Conservation (phyloP, 2,113 vertebrate genomes). For the Nestor notabilis region DNA sequence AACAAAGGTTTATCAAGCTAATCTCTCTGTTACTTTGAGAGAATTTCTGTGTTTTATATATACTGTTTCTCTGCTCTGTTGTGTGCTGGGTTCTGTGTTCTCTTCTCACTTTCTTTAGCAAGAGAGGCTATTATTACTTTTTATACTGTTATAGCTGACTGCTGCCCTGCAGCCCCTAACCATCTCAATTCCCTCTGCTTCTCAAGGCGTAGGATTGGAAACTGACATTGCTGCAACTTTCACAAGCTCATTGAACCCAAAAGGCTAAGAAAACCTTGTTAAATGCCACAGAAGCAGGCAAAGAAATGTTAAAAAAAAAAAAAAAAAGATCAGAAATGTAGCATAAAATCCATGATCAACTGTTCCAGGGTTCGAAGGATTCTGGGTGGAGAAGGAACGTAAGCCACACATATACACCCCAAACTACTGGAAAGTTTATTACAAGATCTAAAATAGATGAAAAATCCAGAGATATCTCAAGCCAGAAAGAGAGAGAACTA, state of each 20-base stretch:
- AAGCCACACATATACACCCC: no score
- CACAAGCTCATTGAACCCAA: slow-evolving; percentile 59
- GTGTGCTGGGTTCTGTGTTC: slow-evolving; percentile 44
- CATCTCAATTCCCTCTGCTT: slow-evolving; percentile 51
- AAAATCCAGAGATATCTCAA: no score
- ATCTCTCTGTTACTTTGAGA: slow-evolving; percentile 31
- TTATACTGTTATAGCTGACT: slow-evolving; percentile 50
- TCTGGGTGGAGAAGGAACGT: no score
- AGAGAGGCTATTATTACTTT: slow-evolving; percentile 53
- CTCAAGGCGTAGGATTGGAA: slow-evolving; percentile 61
- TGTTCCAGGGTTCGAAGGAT: no score
- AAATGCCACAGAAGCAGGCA: slow-evolving; percentile 12
- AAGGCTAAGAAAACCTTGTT: slow-evolving; percentile 64
- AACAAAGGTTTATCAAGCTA: background rate
- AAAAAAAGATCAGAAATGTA: background rate
- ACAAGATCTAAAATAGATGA: no score
- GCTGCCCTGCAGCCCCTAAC: slow-evolving; percentile 54
- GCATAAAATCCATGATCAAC: background rate
- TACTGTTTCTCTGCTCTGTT: slow-evolving; percentile 34
- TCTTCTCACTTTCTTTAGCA: slow-evolving; percentile 23
- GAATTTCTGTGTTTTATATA: slow-evolving; percentile 13
- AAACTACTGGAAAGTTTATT: no score
- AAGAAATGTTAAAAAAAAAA: background rate
- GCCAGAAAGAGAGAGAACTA: no score
- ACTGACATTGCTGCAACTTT: slow-evolving; percentile 55